phyloP scores from a whole-genome alignment of 2,888 invertebrate genomes.

The Drosophila diplacantha region DNA sequence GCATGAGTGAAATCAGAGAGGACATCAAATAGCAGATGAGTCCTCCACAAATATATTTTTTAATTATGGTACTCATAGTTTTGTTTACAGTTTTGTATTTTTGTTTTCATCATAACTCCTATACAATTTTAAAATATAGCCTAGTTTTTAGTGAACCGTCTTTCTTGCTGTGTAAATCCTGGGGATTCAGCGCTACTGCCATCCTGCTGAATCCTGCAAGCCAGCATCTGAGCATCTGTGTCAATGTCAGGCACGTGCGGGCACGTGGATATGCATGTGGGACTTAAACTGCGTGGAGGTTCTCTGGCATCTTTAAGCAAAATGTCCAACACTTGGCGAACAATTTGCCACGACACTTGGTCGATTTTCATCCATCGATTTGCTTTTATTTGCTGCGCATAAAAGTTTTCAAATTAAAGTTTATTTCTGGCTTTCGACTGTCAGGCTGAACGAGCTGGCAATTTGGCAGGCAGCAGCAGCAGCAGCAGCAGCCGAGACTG shows the following conservation, averaged over 20 bases:
- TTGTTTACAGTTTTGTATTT: too few relatives aligned
- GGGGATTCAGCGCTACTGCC: conserved; percentile 8
- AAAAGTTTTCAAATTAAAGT: conserved; percentile 71
- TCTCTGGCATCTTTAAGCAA: conserved; percentile 58
- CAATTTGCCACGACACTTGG: conserved; percentile 61
- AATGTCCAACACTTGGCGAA: conserved; percentile 64
- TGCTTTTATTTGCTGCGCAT: conserved; percentile 43
- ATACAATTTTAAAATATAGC: not conserved
- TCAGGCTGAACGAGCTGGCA: conserved; percentile 42
- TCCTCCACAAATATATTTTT: not conserved
- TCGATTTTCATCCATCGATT: conserved; percentile 53
- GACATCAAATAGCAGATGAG: not conserved
- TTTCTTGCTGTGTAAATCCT: conserved; percentile 10
- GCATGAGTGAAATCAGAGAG: not conserved
- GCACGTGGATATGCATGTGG: conserved; percentile 45
- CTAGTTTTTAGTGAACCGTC: too few relatives aligned
- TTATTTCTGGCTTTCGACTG: conserved; percentile 53
- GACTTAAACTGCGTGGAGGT: conserved; percentile 43
- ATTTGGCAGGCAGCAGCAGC: conserved; percentile 26
- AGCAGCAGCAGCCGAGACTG: conserved; percentile 9
- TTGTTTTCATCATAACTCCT: too few relatives aligned
- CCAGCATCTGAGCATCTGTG: conserved; percentile 60
- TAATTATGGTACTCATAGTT: not conserved
- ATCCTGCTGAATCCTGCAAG: conserved; percentile 23
- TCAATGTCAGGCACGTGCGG: conserved; percentile 69